Base-by-base conservation (phyloP, 1,140 invertebrate species). In the Halesus radiatus region DNA sequence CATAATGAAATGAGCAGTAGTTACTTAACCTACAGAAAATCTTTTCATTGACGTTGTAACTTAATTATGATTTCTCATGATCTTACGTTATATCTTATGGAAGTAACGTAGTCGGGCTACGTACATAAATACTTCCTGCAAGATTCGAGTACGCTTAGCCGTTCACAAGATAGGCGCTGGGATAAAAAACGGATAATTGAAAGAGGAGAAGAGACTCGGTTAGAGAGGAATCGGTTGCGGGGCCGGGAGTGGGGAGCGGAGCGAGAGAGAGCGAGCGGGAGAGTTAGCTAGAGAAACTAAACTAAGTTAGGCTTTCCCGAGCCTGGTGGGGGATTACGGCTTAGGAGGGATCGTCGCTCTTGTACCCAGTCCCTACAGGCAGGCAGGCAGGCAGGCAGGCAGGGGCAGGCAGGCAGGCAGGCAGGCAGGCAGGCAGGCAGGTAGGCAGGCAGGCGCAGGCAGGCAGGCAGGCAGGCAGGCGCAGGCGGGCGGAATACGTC, bases 151-250 rank as follows among this genome's bases (percentile, higher is more conserved):
- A 56, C 60, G 73, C 70, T 78, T 76, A 52, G 62, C 60, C 68
- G 76, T 56, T 78, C 76, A 53, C 76, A 76, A 82, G 81, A 83
- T 83, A 83, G 79, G 81, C 81, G 66, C 76, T 76, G 80, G 81
- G 81, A 80, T 83, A 83, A 83, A 29, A 83, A 83, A 83, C 81
- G 81, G 81, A 79, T 83, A 83, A 83, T 83, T 83, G 81, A 83
- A 83, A 83, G 81, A 79, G 79, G 79, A 80, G 79, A 74, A 56
- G 45, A 29, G 10, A 45, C 0, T 45, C 37, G 37, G 37, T 45
- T 45, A 45, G 37, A 45, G 37, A 45, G 37, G 37, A 45, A 45
- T 45, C 13, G 37, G 37, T n/a, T 16, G n/a, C 23, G 26, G 68
- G 16, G 68, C 37, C n/a, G 18, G 32, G 23, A 37, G 52, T 32